Percentiles rank a stretch among this genome's conserved stretches.
Conservation (phyloP, 2,888 invertebrate genomes). For the Tupiocoris notatus region DNA sequence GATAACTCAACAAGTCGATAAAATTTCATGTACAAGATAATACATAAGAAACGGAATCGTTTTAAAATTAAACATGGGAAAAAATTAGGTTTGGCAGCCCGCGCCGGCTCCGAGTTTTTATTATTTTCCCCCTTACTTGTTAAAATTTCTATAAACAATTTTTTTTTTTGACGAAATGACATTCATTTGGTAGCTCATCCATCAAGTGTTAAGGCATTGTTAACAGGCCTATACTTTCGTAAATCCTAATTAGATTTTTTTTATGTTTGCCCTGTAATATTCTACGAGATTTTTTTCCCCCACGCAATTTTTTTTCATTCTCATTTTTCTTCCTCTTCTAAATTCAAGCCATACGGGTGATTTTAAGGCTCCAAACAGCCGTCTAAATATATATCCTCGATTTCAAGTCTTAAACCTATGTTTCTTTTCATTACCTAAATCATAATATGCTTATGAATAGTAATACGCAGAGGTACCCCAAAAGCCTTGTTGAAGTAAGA, state of each 20-base stretch:
- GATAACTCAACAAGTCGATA: conserved; percentile 11
- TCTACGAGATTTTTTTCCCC: conserved; percentile 38
- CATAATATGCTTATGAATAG: conserved; percentile 4
- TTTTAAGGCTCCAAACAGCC: conserved; percentile 41
- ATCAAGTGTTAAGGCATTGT: conserved; percentile 45
- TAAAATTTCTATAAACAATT: conserved; percentile 30
- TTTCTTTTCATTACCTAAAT: conserved; percentile 1
- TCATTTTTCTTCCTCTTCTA: conserved; percentile 28
- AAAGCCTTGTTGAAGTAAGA: not conserved
- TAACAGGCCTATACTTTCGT: conserved; percentile 44
- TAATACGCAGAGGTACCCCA: not conserved
- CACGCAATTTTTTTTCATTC: too few species aligned
- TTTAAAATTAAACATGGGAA: not conserved
- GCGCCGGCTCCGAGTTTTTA: conserved; percentile 7
- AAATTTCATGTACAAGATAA: conserved; percentile 6
- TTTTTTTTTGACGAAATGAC: conserved; percentile 42
- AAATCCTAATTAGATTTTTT: conserved; percentile 21
- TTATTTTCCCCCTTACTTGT: conserved; percentile 11
- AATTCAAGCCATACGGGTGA: conserved; percentile 41
- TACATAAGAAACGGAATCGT: not conserved
- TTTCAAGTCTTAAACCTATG: conserved; percentile 40
- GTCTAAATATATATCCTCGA: conserved; percentile 39
- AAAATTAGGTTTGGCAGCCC: not conserved
- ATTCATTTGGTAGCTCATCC: conserved; percentile 40
- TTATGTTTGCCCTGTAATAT: conserved; percentile 45